Evolutionary conservation across 2,113 vertebrate genomes (phyloP), one percentile per base, ranked within the genome.

Genomic region (Saiga tatarica): DNA sequence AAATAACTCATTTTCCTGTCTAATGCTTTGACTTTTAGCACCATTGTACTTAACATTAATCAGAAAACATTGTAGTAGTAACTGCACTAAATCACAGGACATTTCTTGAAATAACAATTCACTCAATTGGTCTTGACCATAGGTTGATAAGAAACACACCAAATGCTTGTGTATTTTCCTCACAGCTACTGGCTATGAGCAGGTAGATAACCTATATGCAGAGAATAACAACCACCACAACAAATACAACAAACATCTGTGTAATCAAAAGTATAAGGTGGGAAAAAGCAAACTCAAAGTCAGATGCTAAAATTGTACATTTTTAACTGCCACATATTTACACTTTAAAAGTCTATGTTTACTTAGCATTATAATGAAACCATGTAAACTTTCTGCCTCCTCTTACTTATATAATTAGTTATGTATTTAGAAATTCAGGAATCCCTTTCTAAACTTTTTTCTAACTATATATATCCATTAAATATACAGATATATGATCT

Each of bases 401-500:
- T 57, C 30, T 50, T 59, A 76, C 36, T 17, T 62, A 12, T 23
- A 60, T 87, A 25, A 47, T 60, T 52, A 87, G 42, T 85, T 50
- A 67, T 55, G 15, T 78, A n/a, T 82, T 87, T 86, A 93, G 30
- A 83, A 93, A 76, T 47, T 2, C 3, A 87, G 26, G 26, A 74
- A 33, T 26, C 19, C 19, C 6, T 36, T 55, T 87, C 6, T 47
- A 71, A 94, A 60, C 17, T 10, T 85, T 64, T 88, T 62, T 85
- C 36, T 21, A 21, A 88, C 50, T 89, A 42, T 52, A 12, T 93
- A 36, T 78, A 17, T 2, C 85, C 93, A 94, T 91, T 98, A 98
- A 97, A 98, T 74, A 98, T 97, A 88, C 88, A 98, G 64, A 97
- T 90, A 90, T 71, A 94, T 97, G 91, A 96, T 97, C 62, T 97